Evolutionary conservation across 1,140 invertebrate genomes (phyloP).

Genomic region (Scaptomyza montana): DNA sequence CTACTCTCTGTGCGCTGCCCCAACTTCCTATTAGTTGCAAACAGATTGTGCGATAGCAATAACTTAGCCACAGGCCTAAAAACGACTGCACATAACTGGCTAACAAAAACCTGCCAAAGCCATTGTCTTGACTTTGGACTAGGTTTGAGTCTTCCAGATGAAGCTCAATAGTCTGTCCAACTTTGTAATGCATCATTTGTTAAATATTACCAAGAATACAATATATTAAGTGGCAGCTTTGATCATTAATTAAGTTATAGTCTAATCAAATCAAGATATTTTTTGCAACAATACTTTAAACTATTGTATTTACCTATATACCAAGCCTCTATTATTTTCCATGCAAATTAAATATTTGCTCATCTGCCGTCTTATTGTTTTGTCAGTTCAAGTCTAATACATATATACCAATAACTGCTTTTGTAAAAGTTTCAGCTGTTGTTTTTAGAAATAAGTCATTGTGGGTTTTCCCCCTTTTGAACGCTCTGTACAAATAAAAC

Average conservation of each 20-base stretch:
- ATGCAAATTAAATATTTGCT: constrained; percentile 19
- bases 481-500: constrained; percentile 54
- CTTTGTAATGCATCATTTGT: constrained; percentile 67
- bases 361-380: constrained; percentile 18
- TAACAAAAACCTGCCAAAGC: constrained; percentile 28
- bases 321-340: constrained; percentile 8
- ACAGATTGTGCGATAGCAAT: constrained; percentile 80
- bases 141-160: not conserved
- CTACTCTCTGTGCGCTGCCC: constrained; percentile 25
- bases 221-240: constrained; percentile 48
- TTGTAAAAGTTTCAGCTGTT: constrained; percentile 38
- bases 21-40: constrained; percentile 79
- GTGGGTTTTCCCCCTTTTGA: constrained; percentile 54
- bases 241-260: too few relatives aligned
- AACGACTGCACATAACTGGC: constrained; percentile 20
- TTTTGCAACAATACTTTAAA: constrained; percentile 23
- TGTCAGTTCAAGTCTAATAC: constrained; percentile 47
- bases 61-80: constrained; percentile 61
- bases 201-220: constrained; percentile 60
- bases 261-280: too few relatives aligned
- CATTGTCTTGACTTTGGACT: constrained; percentile 23
- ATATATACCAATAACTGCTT: constrained; percentile 60
- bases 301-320: constrained; percentile 5
- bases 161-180: not conserved
- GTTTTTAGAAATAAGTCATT: constrained; percentile 22